Base-by-base conservation (phyloP, 2,113 vertebrate species). In the Opisthocomus hoazin region DNA sequence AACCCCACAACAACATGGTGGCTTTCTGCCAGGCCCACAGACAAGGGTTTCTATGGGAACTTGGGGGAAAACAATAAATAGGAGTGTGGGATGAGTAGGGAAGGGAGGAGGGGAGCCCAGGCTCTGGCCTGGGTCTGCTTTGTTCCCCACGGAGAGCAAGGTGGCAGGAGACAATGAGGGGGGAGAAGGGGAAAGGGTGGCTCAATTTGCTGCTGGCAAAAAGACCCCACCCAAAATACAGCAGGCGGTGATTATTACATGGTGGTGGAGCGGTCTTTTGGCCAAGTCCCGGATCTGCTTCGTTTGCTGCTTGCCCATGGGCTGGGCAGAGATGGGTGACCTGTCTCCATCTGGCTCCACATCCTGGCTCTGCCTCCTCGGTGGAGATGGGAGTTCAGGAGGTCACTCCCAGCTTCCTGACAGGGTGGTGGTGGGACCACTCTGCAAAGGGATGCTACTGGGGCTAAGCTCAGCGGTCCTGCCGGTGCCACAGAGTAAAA, bases 41-140 rank as follows among this genome's bases (percentile, higher is more conserved):
- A 95, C 96, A 97, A 96, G 93, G 66, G 91, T 97, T 96, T 98
- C 95, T 96, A 82, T 95, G 97, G 96, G 80, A 94, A 97, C 68
- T 56, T 71, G 71, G 37, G 79, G 75, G 88, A 95, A 97, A 97
- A 96, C 97, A 97, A 96, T 96, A 93, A 97, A 97, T 95, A 96
- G 56, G 91, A 97, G 87, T 71, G 58, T 82, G 77, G 83, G 91
- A 93, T 8, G 46, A 86, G 86, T 87, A 75, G 53, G 69, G 69
- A 94, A 89, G 74, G 68, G 80, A 91, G 87, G 93, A 95, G 84
- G 84, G 87, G 74, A 92, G 46, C 58, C 15, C 8, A 7, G 58
- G 77, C 94, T 79, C 61, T 18, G 15, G 39, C 84, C 22, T 4
- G n/a, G 60, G 46, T 84, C 65, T 2, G 19, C 17, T 61, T 80